A percentile compares a stretch with the other conserved stretches of the same genome.
Evolutionary conservation across 2,888 invertebrate species (phyloP).

Genomic region (Rosalia funebris): DNA sequence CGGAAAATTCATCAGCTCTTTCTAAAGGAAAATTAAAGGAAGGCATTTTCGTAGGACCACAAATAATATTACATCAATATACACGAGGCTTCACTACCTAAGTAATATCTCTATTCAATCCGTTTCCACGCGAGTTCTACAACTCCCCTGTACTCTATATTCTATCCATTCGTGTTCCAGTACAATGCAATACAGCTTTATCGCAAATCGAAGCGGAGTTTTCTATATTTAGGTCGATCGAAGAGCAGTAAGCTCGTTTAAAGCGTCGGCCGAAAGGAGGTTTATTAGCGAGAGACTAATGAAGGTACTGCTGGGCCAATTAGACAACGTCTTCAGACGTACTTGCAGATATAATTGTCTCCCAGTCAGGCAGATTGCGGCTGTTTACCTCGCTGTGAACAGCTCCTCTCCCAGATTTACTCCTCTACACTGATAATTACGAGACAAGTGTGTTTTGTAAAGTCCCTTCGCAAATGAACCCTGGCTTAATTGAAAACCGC

Average conservation of each 20-base stretch:
- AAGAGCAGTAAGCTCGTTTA: conserved; percentile 15
- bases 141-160: no score
- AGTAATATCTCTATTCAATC: no score
- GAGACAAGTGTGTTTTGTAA: conserved; percentile 34
- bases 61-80: no score
- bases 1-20: no score
- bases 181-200: conserved; percentile 20
- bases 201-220: conserved; percentile 18
- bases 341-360: conserved; percentile 32
- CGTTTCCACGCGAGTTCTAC: no score
- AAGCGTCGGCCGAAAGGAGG: conserved; percentile 39
- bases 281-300: conserved; percentile 41
- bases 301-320: conserved; percentile 43
- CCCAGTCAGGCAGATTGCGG: conserved; percentile 30
- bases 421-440: conserved; percentile 35
- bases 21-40: no score
- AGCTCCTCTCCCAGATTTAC: conserved; percentile 40
- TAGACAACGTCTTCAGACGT: conserved; percentile 41
- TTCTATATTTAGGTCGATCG: conserved; percentile 27
- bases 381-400: conserved; percentile 43
- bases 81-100: no score
- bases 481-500: conserved; percentile 32
- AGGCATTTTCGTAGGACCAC: no score
- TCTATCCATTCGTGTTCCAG: neutral
- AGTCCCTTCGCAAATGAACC: conserved; percentile 26